phyloP scores from a whole-genome alignment of 2,888 invertebrate species.

The Patella depressa region DNA sequence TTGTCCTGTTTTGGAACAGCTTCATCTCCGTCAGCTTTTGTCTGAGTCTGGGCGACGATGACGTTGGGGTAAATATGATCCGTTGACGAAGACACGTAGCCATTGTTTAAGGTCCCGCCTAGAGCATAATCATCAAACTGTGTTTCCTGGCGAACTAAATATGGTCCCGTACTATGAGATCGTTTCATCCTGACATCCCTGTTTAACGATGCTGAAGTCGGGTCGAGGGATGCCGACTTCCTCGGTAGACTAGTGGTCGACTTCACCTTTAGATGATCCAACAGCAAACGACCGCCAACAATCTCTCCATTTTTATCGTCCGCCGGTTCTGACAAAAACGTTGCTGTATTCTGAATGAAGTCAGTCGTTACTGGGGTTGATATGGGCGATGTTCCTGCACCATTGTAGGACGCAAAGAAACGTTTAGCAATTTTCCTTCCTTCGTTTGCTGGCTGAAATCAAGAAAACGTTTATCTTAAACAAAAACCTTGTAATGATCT shows the following conservation, averaged over 20 bases:
- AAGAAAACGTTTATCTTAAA: background rate
- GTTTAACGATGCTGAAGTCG: background rate
- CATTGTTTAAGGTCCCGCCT: background rate
- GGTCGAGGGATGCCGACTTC: background rate
- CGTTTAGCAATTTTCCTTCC: constrained; percentile 44
- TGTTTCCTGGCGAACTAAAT: constrained; percentile 4
- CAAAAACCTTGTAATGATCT: too few relatives aligned
- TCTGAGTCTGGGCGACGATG: constrained; percentile 14
- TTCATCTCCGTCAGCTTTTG: background rate
- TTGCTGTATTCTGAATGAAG: constrained; percentile 36
- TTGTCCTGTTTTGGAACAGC: background rate
- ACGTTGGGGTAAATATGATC: constrained; percentile 30
- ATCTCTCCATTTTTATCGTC: constrained; percentile 34
- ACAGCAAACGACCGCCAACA: constrained; percentile 31
- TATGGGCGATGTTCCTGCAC: constrained; percentile 33
- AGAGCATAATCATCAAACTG: constrained; percentile 18
- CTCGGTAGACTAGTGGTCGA: background rate
- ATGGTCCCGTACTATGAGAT: constrained; percentile 28
- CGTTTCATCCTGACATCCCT: constrained; percentile 20
- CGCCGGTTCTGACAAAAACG: constrained; percentile 29
- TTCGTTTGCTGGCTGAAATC: constrained; percentile 5
- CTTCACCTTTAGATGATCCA: constrained; percentile 18
- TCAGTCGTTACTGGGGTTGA: constrained; percentile 32
- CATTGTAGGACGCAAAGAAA: constrained; percentile 53
- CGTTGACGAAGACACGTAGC: background rate